Evolutionary conservation across 2,888 invertebrate genomes (phyloP), one percentile per base, ranked within the genome.

Genomic region (Amaurobius ferox): DNA sequence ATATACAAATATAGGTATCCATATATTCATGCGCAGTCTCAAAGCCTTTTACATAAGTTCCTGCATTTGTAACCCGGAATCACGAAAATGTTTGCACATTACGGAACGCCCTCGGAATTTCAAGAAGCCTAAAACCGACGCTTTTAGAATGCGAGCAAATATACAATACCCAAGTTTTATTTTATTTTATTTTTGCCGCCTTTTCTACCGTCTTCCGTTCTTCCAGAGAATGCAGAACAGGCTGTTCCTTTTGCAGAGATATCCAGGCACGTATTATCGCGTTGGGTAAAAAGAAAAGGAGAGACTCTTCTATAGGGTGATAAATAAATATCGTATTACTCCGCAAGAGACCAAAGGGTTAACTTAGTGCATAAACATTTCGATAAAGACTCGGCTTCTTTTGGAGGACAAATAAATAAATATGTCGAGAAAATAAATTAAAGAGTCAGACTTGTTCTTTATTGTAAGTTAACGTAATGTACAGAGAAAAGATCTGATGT

Each of bases 81-180:
- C 79, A 44, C 71, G 79, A 79, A 79, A 74, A 64, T 79, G 79
- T 79, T 79, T 79, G 79, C 79, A 61, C 79, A 79, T 79, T 40
- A 13, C 19, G 23, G 62, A 28, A 79, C 71, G 71, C 23, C 30
- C 29, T 40, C 64, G 28, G 79, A 79, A 79, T 79, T 64, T 79
- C 79, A 79, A 79, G 71, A 30, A 79, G 79, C 40, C 23, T 30
- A n/a, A 62, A 55, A 2, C 26, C 68, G 55, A 79, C 79, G 79
- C 64, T 79, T 71, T 79, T 61, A 79, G 79, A 79, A 79, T 71
- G 68, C 71, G 61, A 79, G 79, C 40, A 61, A 79, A 79, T 79
- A 79, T 71, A 79, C 78, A 70, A 68, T 71, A 28, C 40, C 62
- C 23, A 23, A 55, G 64, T 29, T 70, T 78, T 78, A 55, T 66